Base-by-base conservation (phyloP, 2,888 invertebrate genomes). In the Philonicus albiceps region DNA sequence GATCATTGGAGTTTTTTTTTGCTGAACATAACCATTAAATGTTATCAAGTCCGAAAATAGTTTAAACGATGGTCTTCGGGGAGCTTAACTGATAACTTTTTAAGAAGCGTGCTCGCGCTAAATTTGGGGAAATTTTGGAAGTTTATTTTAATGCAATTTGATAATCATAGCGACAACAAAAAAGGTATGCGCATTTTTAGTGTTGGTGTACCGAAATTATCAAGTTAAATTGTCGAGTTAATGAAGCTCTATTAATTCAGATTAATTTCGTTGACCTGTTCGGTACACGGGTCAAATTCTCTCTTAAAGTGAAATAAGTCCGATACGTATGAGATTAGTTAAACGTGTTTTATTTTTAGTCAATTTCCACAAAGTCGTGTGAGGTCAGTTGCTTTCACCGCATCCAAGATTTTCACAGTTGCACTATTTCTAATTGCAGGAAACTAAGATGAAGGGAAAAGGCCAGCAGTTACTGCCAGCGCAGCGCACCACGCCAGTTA, bases 401-500 rank as follows among this genome's bases (percentile, higher is more conserved):
- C 22, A 64, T 11, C 22, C 11, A 64, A 11, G n/a, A 64, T 64
- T 64, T 19, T 64, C 27, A 64, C 11, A 19, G 27, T 19, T 27
- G 27, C 3, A 64, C 37, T 37, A 37, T 64, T 64, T 64, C 64
- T 64, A 22, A 6, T 81, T 81, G 11, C 64, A 81, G 81, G 19
- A 64, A 19, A 55, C 34, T 64, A 81, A 55, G 5, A 84, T 84
- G 84, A 84, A 73, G 19, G 73, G 73, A 11, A 87, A 87, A 75
- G 86, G 86, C 37, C 87, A 87, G 76, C 87, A 87, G 83, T 75
- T 86, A n/a, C 81, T 87, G 34, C 37, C 86, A 7, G 81, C 37
- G 83, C 87, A 87, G 72, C 86, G 87, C 4, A 86, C 87, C 11
- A 86, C 40, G 74, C 87, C 87, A 27, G 81, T 85, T 30, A 86